These are phyloP conservation scores for Cyanoramphus novaezelandiae DNA, from an alignment of 2,113 vertebrate species.

Conservation along the genomic window DNA sequence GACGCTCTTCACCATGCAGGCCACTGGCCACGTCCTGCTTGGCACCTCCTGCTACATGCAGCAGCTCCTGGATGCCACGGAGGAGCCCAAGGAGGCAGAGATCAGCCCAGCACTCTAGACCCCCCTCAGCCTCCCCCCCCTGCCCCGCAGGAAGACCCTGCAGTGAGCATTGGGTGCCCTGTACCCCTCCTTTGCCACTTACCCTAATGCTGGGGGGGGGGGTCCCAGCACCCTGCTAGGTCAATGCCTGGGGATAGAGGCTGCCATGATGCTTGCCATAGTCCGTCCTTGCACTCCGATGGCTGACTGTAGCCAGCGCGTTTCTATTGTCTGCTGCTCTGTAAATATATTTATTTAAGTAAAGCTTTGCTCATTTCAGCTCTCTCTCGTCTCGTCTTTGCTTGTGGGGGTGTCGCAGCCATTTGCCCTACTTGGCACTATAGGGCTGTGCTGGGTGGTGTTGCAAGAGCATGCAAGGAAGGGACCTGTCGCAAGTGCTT, in stretches of 20 bases:
- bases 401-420: fast-evolving
- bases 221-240: background rate
- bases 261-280: background rate
- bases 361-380: background rate
- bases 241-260: background rate
- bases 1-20: conserved; percentile 89
- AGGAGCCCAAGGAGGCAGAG: conserved; percentile 59
- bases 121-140: conserved; percentile 28
- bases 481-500: background rate
- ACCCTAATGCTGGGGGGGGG: fast-evolving
- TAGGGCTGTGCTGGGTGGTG: background rate
- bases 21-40: conserved; percentile 89
- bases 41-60: conserved; percentile 93
- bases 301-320: background rate
- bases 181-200: background rate
- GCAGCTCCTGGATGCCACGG: conserved; percentile 86
- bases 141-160: conserved; percentile 44
- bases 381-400: fast-evolving
- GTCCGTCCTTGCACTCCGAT: background rate
- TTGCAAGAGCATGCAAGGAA: background rate
- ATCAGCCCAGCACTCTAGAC: background rate
- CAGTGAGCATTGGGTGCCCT: conserved; percentile 29
- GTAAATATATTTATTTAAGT: conserved; percentile 68
- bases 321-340: background rate
- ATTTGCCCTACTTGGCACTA: background rate